phyloP scores from a whole-genome alignment of 2,888 invertebrate genomes.

The Frankliniella fusca region DNA sequence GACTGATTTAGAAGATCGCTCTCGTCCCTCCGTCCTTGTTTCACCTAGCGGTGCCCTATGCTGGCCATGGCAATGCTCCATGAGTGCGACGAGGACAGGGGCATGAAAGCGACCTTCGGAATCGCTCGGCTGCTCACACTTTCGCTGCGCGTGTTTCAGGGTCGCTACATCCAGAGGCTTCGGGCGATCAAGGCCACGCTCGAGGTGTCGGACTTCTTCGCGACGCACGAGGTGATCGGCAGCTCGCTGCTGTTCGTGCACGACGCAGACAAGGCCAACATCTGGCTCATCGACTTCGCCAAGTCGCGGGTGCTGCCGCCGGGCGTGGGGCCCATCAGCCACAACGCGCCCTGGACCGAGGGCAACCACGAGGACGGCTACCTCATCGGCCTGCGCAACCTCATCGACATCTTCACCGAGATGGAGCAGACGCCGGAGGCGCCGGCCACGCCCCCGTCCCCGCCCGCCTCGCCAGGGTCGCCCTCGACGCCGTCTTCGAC shows the following conservation, averaged over 20 bases:
- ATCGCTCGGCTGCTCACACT: too few species aligned
- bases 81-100: too few species aligned
- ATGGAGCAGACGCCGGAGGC: slow-evolving; percentile 44
- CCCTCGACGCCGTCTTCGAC: neutral
- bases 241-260: slow-evolving; percentile 93
- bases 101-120: too few species aligned
- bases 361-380: slow-evolving; percentile 97
- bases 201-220: slow-evolving; percentile 84
- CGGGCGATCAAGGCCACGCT: slow-evolving; percentile 78
- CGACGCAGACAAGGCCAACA: slow-evolving; percentile 78
- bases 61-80: too few species aligned
- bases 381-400: slow-evolving; percentile 83
- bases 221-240: slow-evolving; percentile 88
- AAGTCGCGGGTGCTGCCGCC: slow-evolving; percentile 83
- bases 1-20: too few species aligned
- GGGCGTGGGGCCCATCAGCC: slow-evolving; percentile 63
- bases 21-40: too few species aligned
- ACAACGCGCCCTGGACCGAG: slow-evolving; percentile 77
- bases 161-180: slow-evolving; percentile 78
- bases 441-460: slow-evolving; percentile 1
- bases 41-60: too few species aligned
- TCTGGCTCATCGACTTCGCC: slow-evolving; percentile 98
- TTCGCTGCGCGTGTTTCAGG: slow-evolving; percentile 53
- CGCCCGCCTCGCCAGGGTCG: neutral
- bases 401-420: slow-evolving; percentile 77